Base-by-base conservation (phyloP, 2,113 vertebrate genomes). In the Aramus guarauna region DNA sequence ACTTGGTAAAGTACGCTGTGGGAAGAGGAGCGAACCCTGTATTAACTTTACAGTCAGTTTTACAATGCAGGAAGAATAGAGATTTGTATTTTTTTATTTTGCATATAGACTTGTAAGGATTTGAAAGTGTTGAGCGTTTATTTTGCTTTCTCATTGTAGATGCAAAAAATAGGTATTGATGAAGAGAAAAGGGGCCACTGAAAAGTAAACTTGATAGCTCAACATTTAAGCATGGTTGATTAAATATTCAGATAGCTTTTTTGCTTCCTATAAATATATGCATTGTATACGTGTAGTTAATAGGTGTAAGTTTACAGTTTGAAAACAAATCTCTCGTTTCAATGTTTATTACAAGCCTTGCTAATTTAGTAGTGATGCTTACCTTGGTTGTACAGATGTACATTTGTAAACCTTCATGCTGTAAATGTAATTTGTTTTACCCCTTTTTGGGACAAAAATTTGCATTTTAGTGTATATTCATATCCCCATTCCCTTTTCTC, bases 391-490 rank as follows among this genome's bases (percentile, higher is more conserved):
- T 99, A 99, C 99, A 99, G 99, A 99, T 99, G 99, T 99, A 99
- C 99, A 99, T 99, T 99, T 99, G 99, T 99, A 99, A 99, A 99
- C 99, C 99, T 99, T 99, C 98, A 99, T 98, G 99, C 99, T 99
- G 99, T 99, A 99, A 99, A 99, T 99, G 99, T 98, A 98, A 99
- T 98, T 99, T 99, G 98, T 99, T 99, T 99, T 99, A 99, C 98
- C 98, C 98, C 98, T 98, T 98, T 98, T 98, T 97, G 97, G 97
- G 98, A 98, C 97, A 98, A 97, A 98, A 98, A 98, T 98, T 98
- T 99, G 99, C 99, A 99, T 99, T 99, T 99, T 99, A 99, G 99
- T 99, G 99, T 99, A 99, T 99, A 99, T 99, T 99, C 99, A 99
- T 98, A 99, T 98, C 98, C 98, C 97, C 93, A 26, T 96, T 98